Evolutionary conservation across 1,140 invertebrate species (phyloP), one percentile per base, ranked within the genome.

Genomic region (Drosophila ironensis): DNA sequence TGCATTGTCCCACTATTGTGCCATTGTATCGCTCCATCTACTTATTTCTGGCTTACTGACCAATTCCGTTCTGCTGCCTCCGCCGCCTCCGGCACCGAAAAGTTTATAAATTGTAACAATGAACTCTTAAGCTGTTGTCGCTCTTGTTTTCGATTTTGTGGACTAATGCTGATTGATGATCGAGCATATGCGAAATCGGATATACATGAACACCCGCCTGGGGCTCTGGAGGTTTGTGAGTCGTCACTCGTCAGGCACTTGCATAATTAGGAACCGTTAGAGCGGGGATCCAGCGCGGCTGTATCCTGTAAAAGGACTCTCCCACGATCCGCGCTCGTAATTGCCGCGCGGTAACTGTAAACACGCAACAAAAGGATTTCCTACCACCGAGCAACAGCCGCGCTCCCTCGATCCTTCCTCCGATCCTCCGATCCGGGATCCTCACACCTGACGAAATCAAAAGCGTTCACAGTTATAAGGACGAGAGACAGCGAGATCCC

Each of bases 41-140:
- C 33, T 37, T 14, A 37, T 37, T n/a, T 14, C 22, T 30, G 37
- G 59, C 63, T 63, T 63, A 9, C 56, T 63, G 59, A 63, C 59
- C 59, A 63, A 63, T 60, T 63, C 56, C 17, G 30, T 17, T 60
- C 41, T 47, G 56, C 24, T 44, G 41, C 11, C 17, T 11, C 22
- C 45, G 57, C 22, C 22, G 59, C 24, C 59, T 38, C 59, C 47
- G 59, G 59, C 54, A 38, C 54, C 54, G 47, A 63, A 48, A 64
- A 64, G 19, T 63, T 64, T 48, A 48, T 30, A 86, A 86, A 87
- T 72, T 87, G 80, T 86, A 86, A 86, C 80, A 86, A 86, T 86
- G 80, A 86, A 86, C 80, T 86, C 81, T 80, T 86, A 80, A 86
- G 80, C 80, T 86, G 80, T 86, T 82, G 80, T 67, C 80, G 80